Evolutionary conservation across 2,113 vertebrate species (phyloP), one percentile per base, ranked within the genome.

Genomic region (Leuciscus idus): DNA sequence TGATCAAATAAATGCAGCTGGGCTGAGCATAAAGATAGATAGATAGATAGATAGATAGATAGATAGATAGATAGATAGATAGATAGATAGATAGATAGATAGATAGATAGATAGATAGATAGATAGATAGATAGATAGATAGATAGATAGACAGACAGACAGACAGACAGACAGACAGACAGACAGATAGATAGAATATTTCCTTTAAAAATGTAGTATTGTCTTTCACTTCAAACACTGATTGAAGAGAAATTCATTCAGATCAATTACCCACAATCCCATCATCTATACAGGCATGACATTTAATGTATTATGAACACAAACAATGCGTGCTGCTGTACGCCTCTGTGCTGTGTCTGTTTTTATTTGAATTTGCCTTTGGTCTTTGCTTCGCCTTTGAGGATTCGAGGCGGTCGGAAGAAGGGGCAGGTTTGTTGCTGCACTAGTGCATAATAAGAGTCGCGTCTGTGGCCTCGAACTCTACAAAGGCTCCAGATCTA

Each of bases 361-460:
- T 90, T 86, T 91, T 73, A 89, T 90, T 81, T 85, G 89, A 89
- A 89, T 87, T 87, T 83, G 90, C 91, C 88, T 91, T 90, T 92
- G 89, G 87, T 91, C 81, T 90, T 81, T 33, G 46, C 64, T 66
- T 84, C 48, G 84, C 77, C 86, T 89, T 90, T 89, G 89, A 88
- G 85, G 87, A 84, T 79, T 76, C 86, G 80, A 87, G 62, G 84
- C 61, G 80, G 57, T 83, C 62, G 59, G 61, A 87, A 81, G 78
- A 85, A 88, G 80, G 83, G 83, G 76, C 78, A 85, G 81, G 87
- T 81, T 90, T 89, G 86, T 89, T 87, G 76, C 84, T 75, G 85
- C 72, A 64, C 84, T 70, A 80, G 86, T 73, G 86, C 73, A 91
- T 88, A 90, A 90, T 91, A 88, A 89, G 89, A 88, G 81, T 85